Conservation (phyloP, 1,140 invertebrate species). For the Saccostrea cuccullata region DNA sequence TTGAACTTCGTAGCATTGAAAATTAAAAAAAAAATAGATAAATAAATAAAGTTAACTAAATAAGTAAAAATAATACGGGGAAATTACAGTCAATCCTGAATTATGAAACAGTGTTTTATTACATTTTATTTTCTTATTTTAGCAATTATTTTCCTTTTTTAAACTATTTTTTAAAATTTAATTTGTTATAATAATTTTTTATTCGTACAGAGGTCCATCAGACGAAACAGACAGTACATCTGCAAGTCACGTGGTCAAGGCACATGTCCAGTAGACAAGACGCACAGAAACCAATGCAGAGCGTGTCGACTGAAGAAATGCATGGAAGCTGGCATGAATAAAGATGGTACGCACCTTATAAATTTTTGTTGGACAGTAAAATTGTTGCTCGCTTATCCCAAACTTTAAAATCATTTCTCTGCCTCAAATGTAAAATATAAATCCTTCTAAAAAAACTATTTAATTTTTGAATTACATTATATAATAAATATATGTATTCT, state of each 20-base stretch:
- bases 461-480: no score
- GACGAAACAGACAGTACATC: slow-evolving; percentile 95
- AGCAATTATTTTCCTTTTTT: neutral
- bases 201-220: slow-evolving; percentile 88
- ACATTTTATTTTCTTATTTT: neutral
- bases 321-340: slow-evolving; percentile 98
- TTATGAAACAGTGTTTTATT: neutral
- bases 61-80: no score
- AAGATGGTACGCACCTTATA: slow-evolving; percentile 91
- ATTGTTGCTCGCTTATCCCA: no score
- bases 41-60: no score
- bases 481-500: slow-evolving; percentile 62
- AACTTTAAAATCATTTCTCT: no score
- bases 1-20: no score
- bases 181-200: slow-evolving; percentile 43
- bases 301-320: slow-evolving; percentile 97
- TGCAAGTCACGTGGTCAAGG: slow-evolving; percentile 95
- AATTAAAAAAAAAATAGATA: no score
- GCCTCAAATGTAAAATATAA: no score
- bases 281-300: slow-evolving; percentile 94
- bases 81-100: no score
- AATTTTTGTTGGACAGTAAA: neutral
- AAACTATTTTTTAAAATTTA: no score
- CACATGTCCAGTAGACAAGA: slow-evolving; percentile 95
- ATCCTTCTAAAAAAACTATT: no score